Evolutionary conservation across 2,113 vertebrate genomes (phyloP).

Genomic region (Melanocharis versteri): DNA sequence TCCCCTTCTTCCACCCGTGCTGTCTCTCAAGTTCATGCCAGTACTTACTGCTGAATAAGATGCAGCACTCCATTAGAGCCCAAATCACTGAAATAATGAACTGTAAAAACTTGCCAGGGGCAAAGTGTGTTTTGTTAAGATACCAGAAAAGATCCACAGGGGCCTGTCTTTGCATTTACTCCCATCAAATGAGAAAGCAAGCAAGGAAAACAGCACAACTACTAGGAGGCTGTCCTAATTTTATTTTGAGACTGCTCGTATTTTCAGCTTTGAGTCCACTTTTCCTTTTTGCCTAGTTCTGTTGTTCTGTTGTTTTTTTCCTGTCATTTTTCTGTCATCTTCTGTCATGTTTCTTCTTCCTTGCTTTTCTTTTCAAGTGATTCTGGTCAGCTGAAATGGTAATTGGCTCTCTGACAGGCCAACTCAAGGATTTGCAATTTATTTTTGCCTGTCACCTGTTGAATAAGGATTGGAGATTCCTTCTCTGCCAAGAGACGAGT

Average conservation of each 20-base stretch:
- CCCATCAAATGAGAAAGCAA: not conserved
- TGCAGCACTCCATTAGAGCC: constrained; percentile 6
- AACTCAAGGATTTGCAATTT: not conserved
- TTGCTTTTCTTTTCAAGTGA: not conserved
- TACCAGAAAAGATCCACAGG: not conserved
- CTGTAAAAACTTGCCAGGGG: not conserved
- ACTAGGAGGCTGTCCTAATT: not conserved
- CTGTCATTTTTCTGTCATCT: not conserved
- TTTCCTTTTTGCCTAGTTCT: not conserved
- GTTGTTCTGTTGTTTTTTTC: not conserved
- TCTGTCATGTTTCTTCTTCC: not conserved
- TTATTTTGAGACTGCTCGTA: not conserved
- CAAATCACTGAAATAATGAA: constrained; percentile 14
- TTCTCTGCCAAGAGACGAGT: not conserved
- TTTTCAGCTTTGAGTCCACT: not conserved
- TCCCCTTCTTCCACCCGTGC: not conserved
- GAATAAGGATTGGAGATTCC: not conserved
- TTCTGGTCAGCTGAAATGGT: not conserved
- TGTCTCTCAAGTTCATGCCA: not conserved
- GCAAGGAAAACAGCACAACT: not conserved
- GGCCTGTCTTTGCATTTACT: not conserved
- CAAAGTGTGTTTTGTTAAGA: constrained; percentile 41
- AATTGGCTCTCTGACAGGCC: not conserved
- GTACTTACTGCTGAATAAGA: not conserved
- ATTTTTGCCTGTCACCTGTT: constrained; percentile 47